phyloP scores from a whole-genome alignment of 2,113 vertebrate genomes.

The Synodontis membranacea region DNA sequence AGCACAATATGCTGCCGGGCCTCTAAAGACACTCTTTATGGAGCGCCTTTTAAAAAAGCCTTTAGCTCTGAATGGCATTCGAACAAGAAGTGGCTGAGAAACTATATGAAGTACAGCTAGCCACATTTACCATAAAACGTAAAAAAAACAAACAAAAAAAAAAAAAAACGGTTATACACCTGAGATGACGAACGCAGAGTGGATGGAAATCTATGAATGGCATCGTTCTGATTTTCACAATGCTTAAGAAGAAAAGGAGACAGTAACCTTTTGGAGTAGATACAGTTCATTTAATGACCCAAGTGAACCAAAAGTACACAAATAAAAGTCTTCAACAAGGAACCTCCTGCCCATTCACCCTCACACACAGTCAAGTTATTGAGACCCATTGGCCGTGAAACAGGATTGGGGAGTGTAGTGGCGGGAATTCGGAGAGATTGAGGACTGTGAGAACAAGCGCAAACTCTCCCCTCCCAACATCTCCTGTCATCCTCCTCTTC shows the following conservation, averaged over 20 bases:
- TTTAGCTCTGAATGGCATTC: not conserved
- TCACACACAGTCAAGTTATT: conserved; percentile 44
- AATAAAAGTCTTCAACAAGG: conserved; percentile 1
- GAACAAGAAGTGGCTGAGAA: not conserved
- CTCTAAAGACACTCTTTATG: conserved; percentile 30
- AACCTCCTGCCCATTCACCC: conserved; percentile 11
- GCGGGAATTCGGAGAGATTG: conserved; percentile 59
- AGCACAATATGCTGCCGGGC: conserved; percentile 31
- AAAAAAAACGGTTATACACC: not conserved
- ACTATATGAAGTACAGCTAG: conserved; percentile 5
- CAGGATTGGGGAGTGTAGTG: conserved; percentile 60
- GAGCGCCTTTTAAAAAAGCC: conserved; percentile 44
- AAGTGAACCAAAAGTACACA: conserved; percentile 13
- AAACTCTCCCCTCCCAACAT: not conserved
- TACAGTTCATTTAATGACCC: conserved; percentile 27
- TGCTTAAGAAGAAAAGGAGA: conserved; percentile 17
- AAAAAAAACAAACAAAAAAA: not conserved
- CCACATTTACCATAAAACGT: conserved; percentile 15
- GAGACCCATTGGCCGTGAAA: conserved; percentile 64
- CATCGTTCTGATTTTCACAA: not conserved
- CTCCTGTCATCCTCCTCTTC: not conserved
- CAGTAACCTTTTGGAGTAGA: not conserved
- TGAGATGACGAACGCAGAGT: not conserved
- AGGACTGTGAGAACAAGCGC: conserved; percentile 51
- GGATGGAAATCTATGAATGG: not conserved